Evolutionary conservation across 2,888 invertebrate genomes (phyloP), one percentile per base, ranked within the genome.

Genomic region (Noctuana brunneofusca): DNA sequence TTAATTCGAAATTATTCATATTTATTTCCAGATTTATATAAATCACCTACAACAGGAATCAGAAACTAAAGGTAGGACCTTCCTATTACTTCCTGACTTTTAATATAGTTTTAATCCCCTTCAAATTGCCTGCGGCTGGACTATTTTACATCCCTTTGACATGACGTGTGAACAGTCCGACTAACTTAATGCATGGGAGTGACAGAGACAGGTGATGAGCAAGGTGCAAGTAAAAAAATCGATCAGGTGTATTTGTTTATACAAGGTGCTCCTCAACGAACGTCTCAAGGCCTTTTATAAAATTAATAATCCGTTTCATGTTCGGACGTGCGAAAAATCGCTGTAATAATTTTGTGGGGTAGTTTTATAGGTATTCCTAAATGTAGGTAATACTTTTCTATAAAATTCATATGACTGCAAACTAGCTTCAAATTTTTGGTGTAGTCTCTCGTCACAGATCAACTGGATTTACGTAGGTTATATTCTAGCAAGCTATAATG

Each of bases 211-310:
- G 81, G 78, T 79, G 75, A 67, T 66, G 75, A 82, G 86, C 89
- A 91, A 91, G 90, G 89, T 91, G 90, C 88, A 87, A 69, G 71
- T 64, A 73, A 75, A 74, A 70, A 74, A 81, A 84, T 81, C 82
- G 86, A 85, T 91, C 89, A 90, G 90, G 89, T 90, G 89, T 89
- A 80, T 90, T 90, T 89, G 84, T 83, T 87, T 81, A 82, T 78
- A 85, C 87, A 88, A 89, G 89, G 88, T 89, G 89, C 81, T 83
- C 64, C 74, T 41, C 41, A 41, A 41, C 41, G 41, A 71, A 77
- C 74, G 74, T 75, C 74, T 78, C 75, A 75, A 80, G 81, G 80
- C 74, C 77, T 75, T 71, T 72, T 71, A 74, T 81, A 78, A 80
- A 83, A 80, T 83, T 81, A 76, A 82, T 81, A 80, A 75, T 75